phyloP scores from a whole-genome alignment of 2,888 invertebrate genomes.

The Ennomos erosarius region DNA sequence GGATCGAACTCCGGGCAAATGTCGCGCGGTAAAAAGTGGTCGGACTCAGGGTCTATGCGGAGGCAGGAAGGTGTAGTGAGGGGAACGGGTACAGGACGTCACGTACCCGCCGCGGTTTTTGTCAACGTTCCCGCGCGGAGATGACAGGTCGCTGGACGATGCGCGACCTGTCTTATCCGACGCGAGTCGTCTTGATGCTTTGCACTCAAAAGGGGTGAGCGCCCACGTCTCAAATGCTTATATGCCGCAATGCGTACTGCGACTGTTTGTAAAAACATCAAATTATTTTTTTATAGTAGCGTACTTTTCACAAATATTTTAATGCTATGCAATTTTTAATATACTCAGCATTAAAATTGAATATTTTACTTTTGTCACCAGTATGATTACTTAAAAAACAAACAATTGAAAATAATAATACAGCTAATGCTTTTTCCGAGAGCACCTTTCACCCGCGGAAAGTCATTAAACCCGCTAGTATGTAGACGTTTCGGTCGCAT shows the following conservation, averaged over 20 bases:
- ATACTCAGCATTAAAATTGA: too few relatives aligned
- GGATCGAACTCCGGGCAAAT: conserved; percentile 86
- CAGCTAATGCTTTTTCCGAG: not conserved
- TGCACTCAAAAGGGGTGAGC: conserved; percentile 46
- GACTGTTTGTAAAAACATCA: conserved; percentile 35
- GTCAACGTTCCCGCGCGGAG: conserved; percentile 85
- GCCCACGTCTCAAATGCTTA: conserved; percentile 21
- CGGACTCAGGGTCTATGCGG: conserved; percentile 51
- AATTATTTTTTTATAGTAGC: not conserved
- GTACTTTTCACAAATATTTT: too few relatives aligned
- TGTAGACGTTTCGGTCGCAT: conserved; percentile 37
- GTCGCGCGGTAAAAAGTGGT: conserved; percentile 85
- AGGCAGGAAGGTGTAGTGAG: conserved; percentile 36
- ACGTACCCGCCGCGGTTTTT: conserved; percentile 84
- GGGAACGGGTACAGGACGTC: conserved; percentile 73
- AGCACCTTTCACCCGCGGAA: conserved; percentile 8
- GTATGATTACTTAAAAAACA: too few relatives aligned
- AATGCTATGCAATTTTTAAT: too few relatives aligned
- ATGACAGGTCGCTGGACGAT: conserved; percentile 84
- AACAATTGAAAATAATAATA: not conserved
- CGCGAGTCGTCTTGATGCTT: conserved; percentile 73
- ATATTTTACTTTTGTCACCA: too few relatives aligned
- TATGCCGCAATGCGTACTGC: conserved; percentile 26
- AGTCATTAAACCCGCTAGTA: conserved; percentile 30
- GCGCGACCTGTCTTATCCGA: conserved; percentile 66